Percentiles rank a stretch among this genome's conserved stretches.
These are phyloP conservation scores for Geothlypis trichas DNA, from an alignment of 2,113 vertebrate species.

Conservation along the genomic window DNA sequence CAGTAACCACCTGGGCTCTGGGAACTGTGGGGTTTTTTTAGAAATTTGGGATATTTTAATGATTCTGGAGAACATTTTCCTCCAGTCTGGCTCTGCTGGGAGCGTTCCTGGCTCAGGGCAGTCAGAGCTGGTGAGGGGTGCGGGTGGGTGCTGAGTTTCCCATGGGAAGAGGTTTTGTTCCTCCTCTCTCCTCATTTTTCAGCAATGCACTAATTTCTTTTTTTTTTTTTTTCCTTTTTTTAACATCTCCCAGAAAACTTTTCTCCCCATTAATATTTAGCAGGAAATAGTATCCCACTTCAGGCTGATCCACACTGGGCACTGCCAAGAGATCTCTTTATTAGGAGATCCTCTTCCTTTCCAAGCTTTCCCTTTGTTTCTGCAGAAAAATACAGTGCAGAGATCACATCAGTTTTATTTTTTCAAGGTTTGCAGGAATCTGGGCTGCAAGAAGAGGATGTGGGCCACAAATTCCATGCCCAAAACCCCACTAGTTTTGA, in stretches of 20 bases:
- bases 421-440: background rate
- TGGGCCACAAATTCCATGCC: background rate
- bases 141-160: background rate
- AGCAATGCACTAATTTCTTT: background rate
- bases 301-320: background rate
- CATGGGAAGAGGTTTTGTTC: background rate
- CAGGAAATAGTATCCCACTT: background rate
- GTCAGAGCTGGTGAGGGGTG: background rate
- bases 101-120: background rate
- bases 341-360: background rate
- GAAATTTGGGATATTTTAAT: background rate
- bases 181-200: background rate
- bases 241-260: background rate
- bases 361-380: background rate
- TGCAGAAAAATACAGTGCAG: fast-evolving
- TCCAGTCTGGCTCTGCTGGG: background rate
- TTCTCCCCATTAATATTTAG: background rate
- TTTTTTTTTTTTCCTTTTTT: background rate
- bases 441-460: background rate
- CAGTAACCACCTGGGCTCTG: background rate
- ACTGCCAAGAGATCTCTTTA: background rate
- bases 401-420: background rate
- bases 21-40: background rate
- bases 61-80: background rate
- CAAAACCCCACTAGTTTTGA: background rate